Conservation (phyloP, 1,140 invertebrate genomes). For the Leptinotarsa defecta region DNA sequence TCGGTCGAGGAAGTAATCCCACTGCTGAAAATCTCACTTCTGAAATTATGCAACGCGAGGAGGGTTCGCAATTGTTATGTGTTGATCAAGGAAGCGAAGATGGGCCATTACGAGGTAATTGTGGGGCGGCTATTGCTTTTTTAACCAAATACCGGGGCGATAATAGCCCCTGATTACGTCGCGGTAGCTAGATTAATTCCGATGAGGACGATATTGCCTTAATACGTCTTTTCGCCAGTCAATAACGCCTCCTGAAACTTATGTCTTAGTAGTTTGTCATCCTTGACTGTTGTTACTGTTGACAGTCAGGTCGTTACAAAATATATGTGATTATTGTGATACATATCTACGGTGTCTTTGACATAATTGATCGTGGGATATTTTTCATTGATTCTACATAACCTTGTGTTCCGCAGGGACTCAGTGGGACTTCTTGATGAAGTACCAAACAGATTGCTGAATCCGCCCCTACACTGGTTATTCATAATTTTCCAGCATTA, state of each 20-base stretch:
- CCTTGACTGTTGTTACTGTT: no score
- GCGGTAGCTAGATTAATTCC: conserved; percentile 54
- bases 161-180: conserved; percentile 53
- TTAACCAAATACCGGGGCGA: conserved; percentile 56
- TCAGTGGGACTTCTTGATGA: no score
- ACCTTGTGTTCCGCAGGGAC: no score
- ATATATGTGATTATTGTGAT: no score
- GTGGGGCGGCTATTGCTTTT: conserved; percentile 55
- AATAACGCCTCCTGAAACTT: background rate
- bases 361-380: no score
- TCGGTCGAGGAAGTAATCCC: conserved; percentile 11
- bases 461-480: no score
- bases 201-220: conserved; percentile 32
- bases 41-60: conserved; percentile 39
- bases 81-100: conserved; percentile 54
- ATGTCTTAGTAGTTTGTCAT: no score
- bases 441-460: no score
- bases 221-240: conserved; percentile 12
- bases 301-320: no score
- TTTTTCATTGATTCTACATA: no score
- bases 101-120: conserved; percentile 52
- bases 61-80: conserved; percentile 53
- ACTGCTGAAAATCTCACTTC: conserved; percentile 20
- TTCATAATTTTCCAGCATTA: no score
- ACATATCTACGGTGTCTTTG: no score